Evolutionary conservation across 2,888 invertebrate species (phyloP).

Genomic region (Ectropis crepuscularia): DNA sequence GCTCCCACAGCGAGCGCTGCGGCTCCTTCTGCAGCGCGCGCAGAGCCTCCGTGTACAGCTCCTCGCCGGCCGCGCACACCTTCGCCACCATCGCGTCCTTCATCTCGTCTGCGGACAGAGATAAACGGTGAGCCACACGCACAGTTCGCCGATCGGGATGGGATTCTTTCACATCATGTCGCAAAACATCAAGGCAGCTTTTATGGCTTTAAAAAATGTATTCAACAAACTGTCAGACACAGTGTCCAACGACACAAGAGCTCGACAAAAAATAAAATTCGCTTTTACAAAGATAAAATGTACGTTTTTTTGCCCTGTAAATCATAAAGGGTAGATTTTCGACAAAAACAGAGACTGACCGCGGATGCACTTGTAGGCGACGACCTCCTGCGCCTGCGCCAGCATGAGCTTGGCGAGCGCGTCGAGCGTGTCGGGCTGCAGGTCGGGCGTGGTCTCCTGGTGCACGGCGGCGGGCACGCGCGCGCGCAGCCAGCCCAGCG

Average conservation of each 20-base stretch:
- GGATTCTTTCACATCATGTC: no score
- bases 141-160: neutral
- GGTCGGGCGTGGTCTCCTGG: conserved; percentile 98
- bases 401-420: conserved; percentile 96
- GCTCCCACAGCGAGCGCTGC: conserved; percentile 94
- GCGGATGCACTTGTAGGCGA: conserved; percentile 96
- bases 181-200: no score
- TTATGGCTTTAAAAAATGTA: no score
- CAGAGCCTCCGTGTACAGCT: conserved; percentile 95
- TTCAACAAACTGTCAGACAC: no score
- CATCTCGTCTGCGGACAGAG: conserved; percentile 90
- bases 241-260: no score
- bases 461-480: conserved; percentile 92
- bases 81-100: conserved; percentile 97
- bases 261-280: no score
- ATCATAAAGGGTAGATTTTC: no score
- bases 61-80: conserved; percentile 96
- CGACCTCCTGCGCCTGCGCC: conserved; percentile 99
- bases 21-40: conserved; percentile 94
- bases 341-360: conserved; percentile 70
- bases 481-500: conserved; percentile 93
- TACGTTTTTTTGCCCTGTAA: no score
- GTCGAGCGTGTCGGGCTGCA: conserved; percentile 95
- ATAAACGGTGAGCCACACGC: neutral
- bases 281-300: no score